Percentiles rank a stretch among this genome's conserved stretches.
Conservation (phyloP, 2,113 vertebrate genomes). For the Cochlearius cochlearius region DNA sequence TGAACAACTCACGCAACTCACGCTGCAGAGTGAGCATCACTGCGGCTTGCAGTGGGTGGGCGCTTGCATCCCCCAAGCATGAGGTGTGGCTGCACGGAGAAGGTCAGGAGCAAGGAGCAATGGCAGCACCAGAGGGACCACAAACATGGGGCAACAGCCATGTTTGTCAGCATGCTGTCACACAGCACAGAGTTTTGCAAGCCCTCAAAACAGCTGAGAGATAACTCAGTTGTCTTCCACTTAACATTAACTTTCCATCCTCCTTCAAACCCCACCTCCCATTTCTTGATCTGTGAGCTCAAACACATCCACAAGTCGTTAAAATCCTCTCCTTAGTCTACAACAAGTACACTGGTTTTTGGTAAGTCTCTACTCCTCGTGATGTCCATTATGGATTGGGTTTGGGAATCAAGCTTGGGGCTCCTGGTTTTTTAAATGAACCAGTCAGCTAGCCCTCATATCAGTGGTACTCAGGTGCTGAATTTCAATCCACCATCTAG, state of each 20-base stretch:
- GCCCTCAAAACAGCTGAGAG: background rate
- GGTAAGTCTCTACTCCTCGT: background rate
- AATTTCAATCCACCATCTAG: background rate
- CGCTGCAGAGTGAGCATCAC: background rate
- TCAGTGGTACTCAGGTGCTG: background rate
- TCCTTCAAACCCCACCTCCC: background rate
- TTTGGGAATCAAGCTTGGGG: background rate
- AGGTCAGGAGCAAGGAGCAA: background rate
- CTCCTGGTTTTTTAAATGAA: background rate
- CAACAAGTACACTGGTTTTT: background rate
- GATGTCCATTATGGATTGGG: background rate
- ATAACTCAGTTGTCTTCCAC: background rate
- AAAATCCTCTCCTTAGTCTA: background rate
- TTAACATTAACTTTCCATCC: background rate
- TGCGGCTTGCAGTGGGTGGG: background rate
- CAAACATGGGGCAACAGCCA: background rate
- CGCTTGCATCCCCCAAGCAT: background rate
- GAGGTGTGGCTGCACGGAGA: background rate
- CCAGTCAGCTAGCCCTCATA: background rate
- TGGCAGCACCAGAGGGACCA: background rate
- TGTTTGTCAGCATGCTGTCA: background rate
- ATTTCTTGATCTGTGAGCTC: background rate
- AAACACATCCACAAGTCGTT: background rate
- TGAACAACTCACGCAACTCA: background rate
- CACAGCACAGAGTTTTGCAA: background rate